Evolutionary conservation across 2,113 vertebrate genomes (phyloP), one percentile per base, ranked within the genome.

Genomic region (Pachycephala philippinensis): DNA sequence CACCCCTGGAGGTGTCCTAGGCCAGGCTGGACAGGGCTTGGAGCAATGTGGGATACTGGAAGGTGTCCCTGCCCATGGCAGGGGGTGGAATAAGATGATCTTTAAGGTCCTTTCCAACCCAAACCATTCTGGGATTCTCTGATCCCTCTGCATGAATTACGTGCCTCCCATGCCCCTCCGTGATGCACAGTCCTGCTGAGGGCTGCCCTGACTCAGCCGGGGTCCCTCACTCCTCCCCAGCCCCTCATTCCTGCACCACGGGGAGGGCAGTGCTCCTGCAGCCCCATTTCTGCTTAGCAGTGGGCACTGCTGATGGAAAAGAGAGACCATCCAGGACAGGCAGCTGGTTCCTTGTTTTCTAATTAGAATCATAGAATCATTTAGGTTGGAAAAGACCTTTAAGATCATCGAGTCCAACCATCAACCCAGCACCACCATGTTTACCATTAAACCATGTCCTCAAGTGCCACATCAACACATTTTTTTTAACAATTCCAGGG

Each of bases 11-110:
- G 52, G 53, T 33, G 14, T 28, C 8, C 72, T 37, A 10, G 39
- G 15, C 37, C 22, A 44, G 27, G 35, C 0, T 84, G 57, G 28
- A 45, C 1, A 1, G 22, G 33, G 6, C 14, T 65, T 49, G 59
- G 60, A 65, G 35, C 30, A 57, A 1, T 6, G 30, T 75, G 61
- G 35, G 12, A 3, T 3, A 28, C 6, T 28, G 33, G 39, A 33
- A 87, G 13, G 39, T 61, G 39, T 53, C 15, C 23, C 45, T 60
- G 2, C 27, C 70, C 45, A 12, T 13, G 37, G 27, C 33, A 52
- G 63, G 9, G 27, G 44, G 3, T 35, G 31, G 30, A 42, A 42
- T 27, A 13, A 8, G 15, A 47, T 39, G n/a, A 31, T 6, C 7
- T 54, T 44, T 60, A 61, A 53, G 47, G 45, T 52, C 10, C 39